Conservation (phyloP, 2,888 invertebrate species). For the Tetrapedia diversipes region DNA sequence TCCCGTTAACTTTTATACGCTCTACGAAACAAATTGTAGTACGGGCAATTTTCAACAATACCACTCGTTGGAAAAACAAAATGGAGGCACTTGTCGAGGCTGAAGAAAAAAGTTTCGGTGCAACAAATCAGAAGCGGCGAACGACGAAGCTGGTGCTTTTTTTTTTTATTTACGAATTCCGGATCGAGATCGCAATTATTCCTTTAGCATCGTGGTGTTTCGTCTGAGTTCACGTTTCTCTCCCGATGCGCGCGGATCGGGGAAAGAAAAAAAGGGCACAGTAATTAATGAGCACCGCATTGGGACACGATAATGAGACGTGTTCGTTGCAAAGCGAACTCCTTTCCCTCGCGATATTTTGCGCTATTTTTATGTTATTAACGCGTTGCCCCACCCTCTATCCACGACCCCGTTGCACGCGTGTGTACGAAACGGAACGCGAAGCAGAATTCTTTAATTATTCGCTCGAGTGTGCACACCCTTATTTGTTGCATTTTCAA, state of each 20-base stretch:
- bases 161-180: not conserved
- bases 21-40: no score
- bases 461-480: not conserved
- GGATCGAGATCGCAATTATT: conserved; percentile 21
- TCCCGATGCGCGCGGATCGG: conserved; percentile 10
- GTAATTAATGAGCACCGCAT: conserved; percentile 51
- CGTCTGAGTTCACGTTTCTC: conserved; percentile 2
- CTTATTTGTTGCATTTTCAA: conserved; percentile 11
- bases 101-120: no score
- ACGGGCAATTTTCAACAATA: no score
- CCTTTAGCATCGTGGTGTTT: not conserved
- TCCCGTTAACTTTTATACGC: no score
- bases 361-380: conserved; percentile 52
- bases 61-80: no score
- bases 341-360: conserved; percentile 30
- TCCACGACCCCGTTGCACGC: not conserved
- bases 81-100: no score
- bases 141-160: no score
- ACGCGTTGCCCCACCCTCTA: conserved; percentile 12
- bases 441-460: conserved; percentile 35
- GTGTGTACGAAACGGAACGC: conserved; percentile 20
- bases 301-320: conserved; percentile 56
- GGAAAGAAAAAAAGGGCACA: conserved; percentile 28
- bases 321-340: conserved; percentile 34
- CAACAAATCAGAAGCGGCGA: no score